These are phyloP conservation scores for Panthera leo DNA, from an alignment of 2,113 vertebrate species.

Conservation along the genomic window DNA sequence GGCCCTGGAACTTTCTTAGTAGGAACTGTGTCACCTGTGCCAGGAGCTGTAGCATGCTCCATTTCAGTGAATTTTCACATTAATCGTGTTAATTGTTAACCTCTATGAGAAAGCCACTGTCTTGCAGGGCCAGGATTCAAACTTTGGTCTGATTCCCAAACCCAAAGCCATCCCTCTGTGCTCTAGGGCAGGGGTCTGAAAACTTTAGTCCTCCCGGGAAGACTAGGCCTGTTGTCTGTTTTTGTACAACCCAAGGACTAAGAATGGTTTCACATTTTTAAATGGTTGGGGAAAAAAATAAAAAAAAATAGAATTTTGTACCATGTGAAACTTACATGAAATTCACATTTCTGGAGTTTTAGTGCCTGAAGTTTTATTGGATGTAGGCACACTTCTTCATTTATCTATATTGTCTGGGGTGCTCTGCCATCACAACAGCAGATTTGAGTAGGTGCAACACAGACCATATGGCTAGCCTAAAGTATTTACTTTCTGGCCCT, in stretches of 20 bases:
- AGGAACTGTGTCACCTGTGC: background rate
- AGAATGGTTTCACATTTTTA: background rate
- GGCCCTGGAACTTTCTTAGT: background rate
- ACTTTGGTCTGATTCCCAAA: background rate
- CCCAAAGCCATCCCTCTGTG: background rate
- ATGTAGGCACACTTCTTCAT: accelerated
- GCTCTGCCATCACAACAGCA: accelerated
- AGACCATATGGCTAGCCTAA: accelerated
- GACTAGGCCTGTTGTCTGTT: background rate
- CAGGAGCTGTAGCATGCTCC: background rate
- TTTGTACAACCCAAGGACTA: background rate
- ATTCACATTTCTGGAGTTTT: background rate
- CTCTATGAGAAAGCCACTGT: accelerated
- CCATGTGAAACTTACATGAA: background rate
- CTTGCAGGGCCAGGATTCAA: background rate
- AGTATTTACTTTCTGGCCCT: background rate
- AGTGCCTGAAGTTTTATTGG: background rate
- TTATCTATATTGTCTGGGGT: background rate
- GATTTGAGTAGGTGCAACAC: background rate
- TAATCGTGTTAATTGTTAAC: background rate
- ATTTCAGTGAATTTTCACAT: background rate
- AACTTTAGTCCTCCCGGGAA: background rate
- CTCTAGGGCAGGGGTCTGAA: background rate
- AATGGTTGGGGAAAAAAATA: background rate
- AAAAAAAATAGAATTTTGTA: background rate